Evolutionary conservation across 1,140 invertebrate species (phyloP).

Genomic region (Sinella curviseta): DNA sequence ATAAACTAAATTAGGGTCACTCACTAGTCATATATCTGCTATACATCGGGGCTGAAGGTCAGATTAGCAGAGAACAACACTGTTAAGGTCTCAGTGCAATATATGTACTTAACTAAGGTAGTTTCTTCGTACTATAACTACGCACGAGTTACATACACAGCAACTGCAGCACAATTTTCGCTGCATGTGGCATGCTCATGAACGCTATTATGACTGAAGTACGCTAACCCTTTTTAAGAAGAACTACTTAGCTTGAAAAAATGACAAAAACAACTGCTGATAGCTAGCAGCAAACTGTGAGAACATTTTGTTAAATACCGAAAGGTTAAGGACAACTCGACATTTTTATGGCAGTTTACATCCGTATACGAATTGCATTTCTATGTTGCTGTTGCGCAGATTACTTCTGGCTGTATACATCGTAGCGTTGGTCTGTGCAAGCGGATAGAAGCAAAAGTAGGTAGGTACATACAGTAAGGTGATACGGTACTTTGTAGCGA

Average conservation of each 20-base stretch:
- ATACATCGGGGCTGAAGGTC: background rate
- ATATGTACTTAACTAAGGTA: too few species aligned
- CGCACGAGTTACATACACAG: background rate
- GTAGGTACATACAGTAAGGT: too few species aligned
- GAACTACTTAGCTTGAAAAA: background rate
- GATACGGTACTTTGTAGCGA: too few species aligned
- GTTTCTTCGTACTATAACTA: background rate
- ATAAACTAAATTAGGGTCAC: slow-evolving; percentile 16
- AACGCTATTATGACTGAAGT: too few species aligned
- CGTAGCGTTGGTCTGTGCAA: too few species aligned
- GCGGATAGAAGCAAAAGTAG: too few species aligned
- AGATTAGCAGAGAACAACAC: background rate
- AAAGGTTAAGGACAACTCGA: slow-evolving; percentile 17
- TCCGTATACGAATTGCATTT: slow-evolving; percentile 6
- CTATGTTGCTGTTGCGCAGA: too few species aligned
- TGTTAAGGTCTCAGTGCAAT: background rate
- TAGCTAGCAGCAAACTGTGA: background rate
- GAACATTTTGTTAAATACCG: background rate
- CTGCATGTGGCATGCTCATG: too few species aligned
- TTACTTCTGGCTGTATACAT: too few species aligned
- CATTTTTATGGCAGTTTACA: slow-evolving; percentile 15
- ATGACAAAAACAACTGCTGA: too few species aligned
- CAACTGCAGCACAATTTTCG: too few species aligned
- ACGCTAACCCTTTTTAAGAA: background rate
- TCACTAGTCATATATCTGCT: background rate